Base-by-base conservation (phyloP, 2,888 invertebrate species). In the Rhorus exstirpatorius region DNA sequence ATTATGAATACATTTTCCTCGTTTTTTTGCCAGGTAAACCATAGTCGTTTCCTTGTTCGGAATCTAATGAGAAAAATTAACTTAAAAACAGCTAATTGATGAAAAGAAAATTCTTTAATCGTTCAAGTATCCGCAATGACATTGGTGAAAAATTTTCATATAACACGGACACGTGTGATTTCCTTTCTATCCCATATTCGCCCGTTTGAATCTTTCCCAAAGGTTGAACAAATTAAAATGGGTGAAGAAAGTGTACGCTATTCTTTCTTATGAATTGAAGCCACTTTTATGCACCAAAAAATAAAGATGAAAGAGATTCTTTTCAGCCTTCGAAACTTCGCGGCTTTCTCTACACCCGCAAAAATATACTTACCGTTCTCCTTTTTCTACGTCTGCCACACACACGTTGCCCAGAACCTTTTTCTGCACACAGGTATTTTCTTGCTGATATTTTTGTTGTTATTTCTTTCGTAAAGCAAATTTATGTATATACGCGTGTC, bases 291-390 rank as follows among this genome's bases (percentile, higher is more conserved):
- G 46, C 41, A 51, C 17, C 10, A 58, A 49, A 70, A 58, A 71
- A 71, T 60, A 60, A 67, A 75, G 74, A 76, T 82, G 79, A 79
- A 82, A 79, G 79, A 75, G 65, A 71, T 71, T 71, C 41, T 63
- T 67, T 46, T 67, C 55, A 58, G 60, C 24, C 38, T 63, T 44
- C 44, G 35, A 17, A 78, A 70, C 65, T 58, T 41, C 17, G n/a
- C n/a, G 60, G 60, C 53, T 70, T 79, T 79, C 60, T 24, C 55
- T 44, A 26, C 24, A 38, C 35, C 14, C 49, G 67, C n/a, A 24
- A 71, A 60, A 46, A 63, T 26, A 35, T 46, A 7, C 12, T 10
- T 60, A 17, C 3, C 8, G 8, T 65, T 2, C 14, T 38, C 49
- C 19, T 10, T 31, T 7, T 44, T 65, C 14, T 19, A 14, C 10